Evolutionary conservation across 2,888 invertebrate species (phyloP).

Genomic region (Limenitis camilla): DNA sequence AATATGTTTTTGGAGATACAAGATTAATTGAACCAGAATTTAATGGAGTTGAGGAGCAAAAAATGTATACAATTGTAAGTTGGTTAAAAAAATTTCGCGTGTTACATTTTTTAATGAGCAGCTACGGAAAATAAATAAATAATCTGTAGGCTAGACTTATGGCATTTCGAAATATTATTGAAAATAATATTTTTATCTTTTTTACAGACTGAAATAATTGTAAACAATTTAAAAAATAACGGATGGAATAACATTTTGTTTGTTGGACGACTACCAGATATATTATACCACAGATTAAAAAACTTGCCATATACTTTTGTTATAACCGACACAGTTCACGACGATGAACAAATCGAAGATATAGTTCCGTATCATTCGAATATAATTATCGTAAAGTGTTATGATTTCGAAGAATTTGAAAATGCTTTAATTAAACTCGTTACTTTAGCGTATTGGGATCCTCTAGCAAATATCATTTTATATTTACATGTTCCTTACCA

Average conservation of each 20-base stretch:
- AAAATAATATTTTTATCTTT: neutral
- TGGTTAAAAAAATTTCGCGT: too few relatives aligned
- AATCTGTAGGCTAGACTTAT: neutral
- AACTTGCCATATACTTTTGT: constrained; percentile 35
- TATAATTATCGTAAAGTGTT: constrained; percentile 39
- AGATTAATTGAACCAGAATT: neutral
- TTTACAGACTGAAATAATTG: constrained; percentile 44
- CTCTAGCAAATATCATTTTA: constrained; percentile 44
- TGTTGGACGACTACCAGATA: constrained; percentile 44
- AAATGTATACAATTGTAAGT: neutral
- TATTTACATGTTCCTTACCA: constrained; percentile 36
- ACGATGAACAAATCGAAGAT: constrained; percentile 40
- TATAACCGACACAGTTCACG: constrained; percentile 32
- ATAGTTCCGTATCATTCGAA: constrained; percentile 43
- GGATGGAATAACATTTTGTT: constrained; percentile 49
- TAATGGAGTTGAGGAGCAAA: neutral
- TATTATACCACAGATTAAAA: constrained; percentile 37
- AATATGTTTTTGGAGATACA: neutral
- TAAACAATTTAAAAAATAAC: constrained; percentile 40
- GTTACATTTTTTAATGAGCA: too few relatives aligned
- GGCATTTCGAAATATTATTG: neutral
- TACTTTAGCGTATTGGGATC: constrained; percentile 47
- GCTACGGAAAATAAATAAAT: too few relatives aligned
- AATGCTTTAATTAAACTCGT: constrained; percentile 37
- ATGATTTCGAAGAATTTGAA: constrained; percentile 41